These are phyloP conservation scores for Melipona bicolor DNA, from an alignment of 2,888 invertebrate species.

Conservation along the genomic window DNA sequence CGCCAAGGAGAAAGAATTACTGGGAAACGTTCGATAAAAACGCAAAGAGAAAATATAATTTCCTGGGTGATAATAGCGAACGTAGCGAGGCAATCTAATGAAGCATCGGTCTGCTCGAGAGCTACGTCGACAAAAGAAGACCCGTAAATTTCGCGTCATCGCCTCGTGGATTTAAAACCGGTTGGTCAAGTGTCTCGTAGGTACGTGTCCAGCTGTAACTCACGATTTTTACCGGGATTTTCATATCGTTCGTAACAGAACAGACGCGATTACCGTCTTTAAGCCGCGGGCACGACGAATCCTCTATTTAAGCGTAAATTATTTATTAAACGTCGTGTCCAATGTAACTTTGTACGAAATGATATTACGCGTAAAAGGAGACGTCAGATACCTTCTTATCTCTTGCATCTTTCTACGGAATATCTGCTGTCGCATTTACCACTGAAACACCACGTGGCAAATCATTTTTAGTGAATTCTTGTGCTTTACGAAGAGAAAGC, in stretches of 20 bases:
- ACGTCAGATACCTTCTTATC: not conserved
- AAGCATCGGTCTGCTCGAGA: constrained; percentile 58
- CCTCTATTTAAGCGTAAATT: not conserved
- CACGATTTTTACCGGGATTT: constrained; percentile 63
- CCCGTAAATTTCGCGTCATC: constrained; percentile 70
- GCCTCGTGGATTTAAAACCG: constrained; percentile 72
- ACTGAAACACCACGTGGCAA: not conserved
- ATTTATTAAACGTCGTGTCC: constrained; percentile 15
- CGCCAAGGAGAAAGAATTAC: not conserved
- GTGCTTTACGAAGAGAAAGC: not conserved
- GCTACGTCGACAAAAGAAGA: constrained; percentile 64
- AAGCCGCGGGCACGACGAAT: constrained; percentile 6
- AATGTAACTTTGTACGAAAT: not conserved
- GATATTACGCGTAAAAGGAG: not conserved
- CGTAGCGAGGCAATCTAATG: constrained; percentile 49
- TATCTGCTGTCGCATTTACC: not conserved
- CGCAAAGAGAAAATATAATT: constrained; percentile 1
- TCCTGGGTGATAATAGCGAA: constrained; percentile 7
- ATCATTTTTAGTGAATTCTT: not conserved
- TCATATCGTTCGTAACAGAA: constrained; percentile 50
- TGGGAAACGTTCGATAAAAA: not conserved
- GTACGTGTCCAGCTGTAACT: constrained; percentile 61
- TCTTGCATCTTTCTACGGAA: not conserved
- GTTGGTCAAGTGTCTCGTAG: constrained; percentile 58
- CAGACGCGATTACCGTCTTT: constrained; percentile 22